phyloP scores from a whole-genome alignment of 2,888 invertebrate genomes.

The Pristionchus mayeri region DNA sequence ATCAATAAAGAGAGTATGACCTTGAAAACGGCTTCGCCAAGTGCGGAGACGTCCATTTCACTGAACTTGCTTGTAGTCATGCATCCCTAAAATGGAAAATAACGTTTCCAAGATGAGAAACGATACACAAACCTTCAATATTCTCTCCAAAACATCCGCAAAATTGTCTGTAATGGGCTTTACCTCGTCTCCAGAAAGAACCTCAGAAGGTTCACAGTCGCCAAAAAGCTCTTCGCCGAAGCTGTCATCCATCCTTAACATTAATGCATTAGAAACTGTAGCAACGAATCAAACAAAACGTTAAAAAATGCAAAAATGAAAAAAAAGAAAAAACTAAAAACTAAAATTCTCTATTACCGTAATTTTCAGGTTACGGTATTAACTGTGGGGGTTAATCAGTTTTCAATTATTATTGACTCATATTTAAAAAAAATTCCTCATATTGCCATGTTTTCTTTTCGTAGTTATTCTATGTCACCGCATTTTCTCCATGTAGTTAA shows the following conservation, averaged over 20 bases:
- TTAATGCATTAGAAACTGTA: background rate
- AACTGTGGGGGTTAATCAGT: background rate
- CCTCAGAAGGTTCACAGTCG: slow-evolving; percentile 11
- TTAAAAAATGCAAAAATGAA: background rate
- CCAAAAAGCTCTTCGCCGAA: slow-evolving; percentile 31
- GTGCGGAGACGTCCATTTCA: background rate
- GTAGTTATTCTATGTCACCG: too few species aligned
- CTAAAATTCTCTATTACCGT: background rate
- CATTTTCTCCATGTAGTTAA: too few species aligned
- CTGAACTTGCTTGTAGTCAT: background rate
- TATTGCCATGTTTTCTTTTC: too few species aligned
- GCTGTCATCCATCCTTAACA: slow-evolving; percentile 25
- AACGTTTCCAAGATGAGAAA: background rate
- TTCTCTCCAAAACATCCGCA: background rate
- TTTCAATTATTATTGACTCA: background rate
- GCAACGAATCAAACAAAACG: background rate
- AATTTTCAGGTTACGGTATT: background rate
- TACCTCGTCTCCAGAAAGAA: background rate
- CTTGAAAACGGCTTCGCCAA: background rate
- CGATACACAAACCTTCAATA: background rate
- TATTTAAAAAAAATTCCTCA: too few species aligned
- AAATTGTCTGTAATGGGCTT: background rate
- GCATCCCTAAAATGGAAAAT: background rate
- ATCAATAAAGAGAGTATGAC: background rate
- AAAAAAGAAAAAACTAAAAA: background rate